Evolutionary conservation across 2,797 vertebrate genomes (phyloP), one percentile per base, ranked within the genome.

Genomic region (Sebastes miniatus): DNA sequence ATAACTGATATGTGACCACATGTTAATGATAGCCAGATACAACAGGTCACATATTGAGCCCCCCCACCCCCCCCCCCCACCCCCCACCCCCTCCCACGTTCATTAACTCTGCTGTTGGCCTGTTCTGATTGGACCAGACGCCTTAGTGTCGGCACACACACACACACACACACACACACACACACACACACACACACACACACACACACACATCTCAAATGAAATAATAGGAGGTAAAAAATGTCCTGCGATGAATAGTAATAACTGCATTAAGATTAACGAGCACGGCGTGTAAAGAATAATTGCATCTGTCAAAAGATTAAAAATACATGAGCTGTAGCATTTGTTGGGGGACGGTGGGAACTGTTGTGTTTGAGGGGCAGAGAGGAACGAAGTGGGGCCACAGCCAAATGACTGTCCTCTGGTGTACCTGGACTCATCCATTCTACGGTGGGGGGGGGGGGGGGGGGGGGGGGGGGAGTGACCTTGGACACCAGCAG

Each of bases 221-320:
- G 87, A 93, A 93, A 94, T 92, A 93, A 94, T 85, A 92, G 59
- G 69, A 83, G 80, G 74, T 36, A 18, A 86, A 87, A 89, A 94
- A 90, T 64, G 87, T 90, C 90, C 85, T 64, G 87, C 92, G 89
- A 93, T 94, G 92, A 95, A 95, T 94, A 95, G 94, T 93, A 94
- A 95, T 94, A 94, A 94, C 91, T 93, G 92, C 92, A 95, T 95
- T 95, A 95, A 95, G 94, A 95, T 95, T 95, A 96, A 95, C 89
- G 91, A 95, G 94, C 92, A 83, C 61, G 73, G 93, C 80, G 76
- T 93, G 94, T 95, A 91, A 95, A 95, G 94, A 95, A 95, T 95
- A 94, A 96, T 95, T 95, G 93, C 84, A 89, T 93, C 93, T 95
- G 94, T 94, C 94, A 93, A 93, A 89, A 89, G 91, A 96, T 95